Conservation (phyloP, 1,140 invertebrate species). For the Tetraneura akinire region DNA sequence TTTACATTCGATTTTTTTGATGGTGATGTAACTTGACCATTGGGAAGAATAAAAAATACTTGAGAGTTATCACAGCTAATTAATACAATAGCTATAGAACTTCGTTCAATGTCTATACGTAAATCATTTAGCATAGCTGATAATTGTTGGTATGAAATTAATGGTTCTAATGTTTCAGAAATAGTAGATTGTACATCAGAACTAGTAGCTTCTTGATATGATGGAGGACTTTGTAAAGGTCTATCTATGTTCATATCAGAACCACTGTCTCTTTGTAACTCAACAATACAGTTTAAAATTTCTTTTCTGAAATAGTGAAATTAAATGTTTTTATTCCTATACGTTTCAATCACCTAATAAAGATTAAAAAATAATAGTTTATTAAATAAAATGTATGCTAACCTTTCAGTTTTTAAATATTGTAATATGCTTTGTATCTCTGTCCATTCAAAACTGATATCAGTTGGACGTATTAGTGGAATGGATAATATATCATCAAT, state of each 20-base stretch:
- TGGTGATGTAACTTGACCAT: slow-evolving; percentile 39
- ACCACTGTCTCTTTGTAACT: slow-evolving; percentile 33
- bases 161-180: neutral
- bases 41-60: slow-evolving; percentile 23
- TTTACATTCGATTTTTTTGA: slow-evolving; percentile 24
- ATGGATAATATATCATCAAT: slow-evolving; percentile 1
- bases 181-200: neutral
- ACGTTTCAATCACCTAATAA: neutral
- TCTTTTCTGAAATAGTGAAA: slow-evolving; percentile 35
- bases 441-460: slow-evolving; percentile 3
- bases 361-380: too few species aligned
- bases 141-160: slow-evolving; percentile 11
- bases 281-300: slow-evolving; percentile 27
- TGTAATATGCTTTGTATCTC: slow-evolving; percentile 23
- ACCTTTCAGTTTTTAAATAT: slow-evolving; percentile 41
- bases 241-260: slow-evolving; percentile 17
- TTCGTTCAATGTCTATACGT: slow-evolving; percentile 5
- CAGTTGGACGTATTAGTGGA: neutral
- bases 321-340: neutral
- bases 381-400: neutral
- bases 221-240: slow-evolving; percentile 33
- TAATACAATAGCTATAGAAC: slow-evolving; percentile 3
- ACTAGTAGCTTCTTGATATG: slow-evolving; percentile 34
- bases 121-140: slow-evolving; percentile 24
- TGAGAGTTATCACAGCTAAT: slow-evolving; percentile 32